phyloP scores from a whole-genome alignment of 2,888 invertebrate genomes.

The Masnerella sp. region DNA sequence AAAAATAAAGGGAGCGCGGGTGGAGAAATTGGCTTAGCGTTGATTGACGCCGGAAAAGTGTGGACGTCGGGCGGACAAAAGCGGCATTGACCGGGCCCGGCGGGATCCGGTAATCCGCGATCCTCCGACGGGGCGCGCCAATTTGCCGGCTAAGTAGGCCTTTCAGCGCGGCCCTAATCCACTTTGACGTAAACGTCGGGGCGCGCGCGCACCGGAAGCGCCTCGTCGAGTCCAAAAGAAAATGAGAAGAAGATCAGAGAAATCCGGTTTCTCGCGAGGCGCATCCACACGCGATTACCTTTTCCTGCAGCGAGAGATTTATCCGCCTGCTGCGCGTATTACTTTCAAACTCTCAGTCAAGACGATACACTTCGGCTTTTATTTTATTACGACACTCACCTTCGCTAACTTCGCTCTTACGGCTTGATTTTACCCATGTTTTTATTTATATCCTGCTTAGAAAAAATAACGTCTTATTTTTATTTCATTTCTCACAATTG shows the following conservation, averaged over 20 bases:
- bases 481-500: too few species aligned
- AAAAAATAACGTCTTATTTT: too few species aligned
- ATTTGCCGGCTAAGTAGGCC: slow-evolving; percentile 69
- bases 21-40: too few species aligned
- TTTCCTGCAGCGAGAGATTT: slow-evolving; percentile 55
- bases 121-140: slow-evolving; percentile 67
- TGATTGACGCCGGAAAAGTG: too few species aligned
- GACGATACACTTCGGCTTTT: slow-evolving; percentile 26
- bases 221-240: slow-evolving; percentile 48
- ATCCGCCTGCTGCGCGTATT: slow-evolving; percentile 53
- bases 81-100: slow-evolving; percentile 23
- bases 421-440: slow-evolving; percentile 4
- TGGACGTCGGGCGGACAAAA: too few species aligned
- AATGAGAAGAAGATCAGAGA: slow-evolving; percentile 53
- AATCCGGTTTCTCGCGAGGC: slow-evolving; percentile 60
- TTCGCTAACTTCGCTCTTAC: slow-evolving; percentile 15
- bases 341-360: slow-evolving; percentile 48
- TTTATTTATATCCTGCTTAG: background rate
- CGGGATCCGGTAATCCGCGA: slow-evolving; percentile 70
- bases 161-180: slow-evolving; percentile 68
- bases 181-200: slow-evolving; percentile 66
- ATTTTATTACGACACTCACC: slow-evolving; percentile 36
- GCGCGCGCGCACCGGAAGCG: slow-evolving; percentile 57
- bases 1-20: too few species aligned
- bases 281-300: slow-evolving; percentile 60